Percentiles rank a stretch among this genome's conserved stretches.
phyloP scores from a whole-genome alignment of 2,113 vertebrate species.

The Zapus hudsonius region DNA sequence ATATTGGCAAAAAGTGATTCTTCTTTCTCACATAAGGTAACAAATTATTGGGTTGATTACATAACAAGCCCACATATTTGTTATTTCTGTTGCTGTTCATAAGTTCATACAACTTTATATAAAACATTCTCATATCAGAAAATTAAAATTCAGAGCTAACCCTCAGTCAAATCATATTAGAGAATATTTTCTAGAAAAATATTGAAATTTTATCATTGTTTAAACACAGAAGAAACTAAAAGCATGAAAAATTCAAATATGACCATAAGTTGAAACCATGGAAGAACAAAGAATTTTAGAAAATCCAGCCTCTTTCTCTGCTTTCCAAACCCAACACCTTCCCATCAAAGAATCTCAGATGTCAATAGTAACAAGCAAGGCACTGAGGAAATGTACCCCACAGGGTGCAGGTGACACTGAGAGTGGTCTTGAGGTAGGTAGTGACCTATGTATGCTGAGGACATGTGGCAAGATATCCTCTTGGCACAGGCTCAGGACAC shows the following conservation, averaged over 20 bases:
- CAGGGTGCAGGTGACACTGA: background rate
- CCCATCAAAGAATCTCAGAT: background rate
- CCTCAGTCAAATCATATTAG: background rate
- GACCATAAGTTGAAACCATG: background rate
- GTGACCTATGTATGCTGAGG: background rate
- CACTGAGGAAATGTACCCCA: background rate
- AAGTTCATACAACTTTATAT: background rate
- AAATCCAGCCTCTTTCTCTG: background rate
- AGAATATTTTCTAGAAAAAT: constrained; percentile 13
- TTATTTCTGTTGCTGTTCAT: background rate
- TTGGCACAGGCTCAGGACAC: background rate
- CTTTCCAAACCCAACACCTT: background rate
- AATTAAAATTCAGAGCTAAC: background rate
- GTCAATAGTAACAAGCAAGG: background rate
- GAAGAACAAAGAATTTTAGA: background rate
- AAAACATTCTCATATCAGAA: background rate
- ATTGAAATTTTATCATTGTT: background rate
- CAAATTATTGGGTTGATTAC: background rate
- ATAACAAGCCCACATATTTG: background rate
- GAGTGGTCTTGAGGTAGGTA: background rate
- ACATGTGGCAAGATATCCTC: background rate
- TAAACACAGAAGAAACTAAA: constrained; percentile 10
- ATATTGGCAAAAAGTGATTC: background rate
- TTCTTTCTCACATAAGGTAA: background rate
- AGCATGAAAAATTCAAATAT: background rate